Evolutionary conservation across 2,888 invertebrate genomes (phyloP).

Genomic region (Drosophila heteroneura): DNA sequence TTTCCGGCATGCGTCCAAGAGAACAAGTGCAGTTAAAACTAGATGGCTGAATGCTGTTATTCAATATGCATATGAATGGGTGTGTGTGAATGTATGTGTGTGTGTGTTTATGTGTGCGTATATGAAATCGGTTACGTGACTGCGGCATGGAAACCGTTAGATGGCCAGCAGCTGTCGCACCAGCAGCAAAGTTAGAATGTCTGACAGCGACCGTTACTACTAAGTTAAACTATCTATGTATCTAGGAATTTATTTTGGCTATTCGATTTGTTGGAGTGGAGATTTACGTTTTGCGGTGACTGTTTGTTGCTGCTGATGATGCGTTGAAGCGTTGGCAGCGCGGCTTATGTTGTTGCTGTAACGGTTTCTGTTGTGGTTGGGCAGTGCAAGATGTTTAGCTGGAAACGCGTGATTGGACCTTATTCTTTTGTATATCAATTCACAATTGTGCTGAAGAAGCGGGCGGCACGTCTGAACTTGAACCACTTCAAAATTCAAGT

Average conservation of each 20-base stretch:
- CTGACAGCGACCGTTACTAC: conserved; percentile 50
- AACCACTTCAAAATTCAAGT: conserved; percentile 19
- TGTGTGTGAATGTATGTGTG: conserved; percentile 29
- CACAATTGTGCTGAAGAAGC: conserved; percentile 59
- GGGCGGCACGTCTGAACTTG: conserved; percentile 76
- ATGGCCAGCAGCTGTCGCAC: conserved; percentile 72
- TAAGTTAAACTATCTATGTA: conserved; percentile 16
- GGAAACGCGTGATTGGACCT: conserved; percentile 57
- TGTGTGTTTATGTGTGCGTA: conserved; percentile 37
- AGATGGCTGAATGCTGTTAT: conserved; percentile 64
- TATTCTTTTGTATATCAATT: conserved; percentile 71
- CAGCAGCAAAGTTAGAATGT: conserved; percentile 42
- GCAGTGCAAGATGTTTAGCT: conserved; percentile 65
- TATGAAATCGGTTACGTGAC: conserved; percentile 73
- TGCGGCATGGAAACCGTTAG: conserved; percentile 66
- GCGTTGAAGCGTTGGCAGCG: conserved; percentile 47
- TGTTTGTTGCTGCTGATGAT: conserved; percentile 40
- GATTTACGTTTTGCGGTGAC: conserved; percentile 67
- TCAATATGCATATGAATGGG: conserved; percentile 67
- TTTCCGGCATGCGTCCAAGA: conserved; percentile 55
- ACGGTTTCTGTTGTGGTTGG: conserved; percentile 23
- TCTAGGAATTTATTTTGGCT: conserved; percentile 3
- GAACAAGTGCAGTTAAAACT: conserved; percentile 73
- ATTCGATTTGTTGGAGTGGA: conserved; percentile 17
- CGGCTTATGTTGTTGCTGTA: conserved; percentile 9